Conservation (phyloP, 2,888 invertebrate species). For the Cheilosia vernalis region DNA sequence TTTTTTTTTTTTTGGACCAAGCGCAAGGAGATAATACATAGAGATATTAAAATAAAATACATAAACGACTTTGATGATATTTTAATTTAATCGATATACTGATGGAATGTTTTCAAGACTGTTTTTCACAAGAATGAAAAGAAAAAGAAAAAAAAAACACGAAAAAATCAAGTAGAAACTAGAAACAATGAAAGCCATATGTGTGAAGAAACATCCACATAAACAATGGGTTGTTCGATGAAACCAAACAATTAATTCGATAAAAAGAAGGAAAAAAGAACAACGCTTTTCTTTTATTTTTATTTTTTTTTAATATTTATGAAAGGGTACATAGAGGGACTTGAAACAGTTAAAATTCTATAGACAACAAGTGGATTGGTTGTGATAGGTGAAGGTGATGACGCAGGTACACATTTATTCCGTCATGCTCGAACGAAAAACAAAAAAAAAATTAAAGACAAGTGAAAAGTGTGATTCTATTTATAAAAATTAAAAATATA, state of each 20-base stretch:
- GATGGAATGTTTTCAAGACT: slow-evolving; percentile 26
- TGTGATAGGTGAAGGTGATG: slow-evolving; percentile 49
- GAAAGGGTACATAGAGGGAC: slow-evolving; percentile 39
- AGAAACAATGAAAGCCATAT: slow-evolving; percentile 65
- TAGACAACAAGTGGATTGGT: slow-evolving; percentile 55
- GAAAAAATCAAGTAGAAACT: slow-evolving; percentile 33
- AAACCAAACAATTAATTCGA: slow-evolving; percentile 48
- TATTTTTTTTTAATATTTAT: slow-evolving; percentile 2
- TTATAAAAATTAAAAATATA: slow-evolving; percentile 39
- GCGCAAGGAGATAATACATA: slow-evolving; percentile 52
- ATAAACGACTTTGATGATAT: slow-evolving; percentile 23
- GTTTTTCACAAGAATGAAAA: slow-evolving; percentile 8
- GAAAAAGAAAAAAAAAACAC: slow-evolving; percentile 15
- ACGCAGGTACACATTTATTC: slow-evolving; percentile 49
- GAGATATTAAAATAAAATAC: slow-evolving; percentile 29
- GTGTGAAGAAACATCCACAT: slow-evolving; percentile 55
- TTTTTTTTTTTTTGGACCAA: slow-evolving; percentile 47
- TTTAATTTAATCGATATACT: slow-evolving; percentile 30
- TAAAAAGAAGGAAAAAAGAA: slow-evolving; percentile 5
- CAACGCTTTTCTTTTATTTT: slow-evolving; percentile 1
- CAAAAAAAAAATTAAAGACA: slow-evolving; percentile 3
- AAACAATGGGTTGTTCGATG: slow-evolving; percentile 29
- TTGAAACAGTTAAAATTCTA: slow-evolving; percentile 56
- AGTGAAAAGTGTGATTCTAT: slow-evolving; percentile 40
- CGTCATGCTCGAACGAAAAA: slow-evolving; percentile 56